These are phyloP conservation scores for Leptinotarsa haldemani DNA, from an alignment of 2,888 invertebrate genomes.

Conservation along the genomic window DNA sequence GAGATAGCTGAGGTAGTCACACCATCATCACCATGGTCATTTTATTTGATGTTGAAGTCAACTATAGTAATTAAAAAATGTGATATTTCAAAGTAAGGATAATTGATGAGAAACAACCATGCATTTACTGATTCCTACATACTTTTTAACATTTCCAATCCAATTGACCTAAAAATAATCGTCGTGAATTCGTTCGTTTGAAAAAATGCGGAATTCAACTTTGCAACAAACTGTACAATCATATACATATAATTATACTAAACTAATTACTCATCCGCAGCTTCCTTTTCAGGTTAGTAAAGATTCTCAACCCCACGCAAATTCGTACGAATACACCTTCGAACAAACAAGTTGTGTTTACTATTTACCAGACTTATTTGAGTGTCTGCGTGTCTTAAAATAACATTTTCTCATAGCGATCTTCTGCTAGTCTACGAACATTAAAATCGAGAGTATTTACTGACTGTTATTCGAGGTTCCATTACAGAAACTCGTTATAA, in stretches of 20 bases:
- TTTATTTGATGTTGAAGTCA: too few species aligned
- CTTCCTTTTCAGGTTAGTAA: neutral
- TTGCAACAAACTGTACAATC: neutral
- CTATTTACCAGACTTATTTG: slow-evolving; percentile 14
- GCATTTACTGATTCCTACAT: too few species aligned
- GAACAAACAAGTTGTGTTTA: slow-evolving; percentile 15
- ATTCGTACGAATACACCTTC: neutral
- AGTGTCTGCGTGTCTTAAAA: slow-evolving; percentile 12
- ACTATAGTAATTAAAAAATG: too few species aligned
- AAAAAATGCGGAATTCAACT: neutral
- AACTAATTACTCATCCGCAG: neutral
- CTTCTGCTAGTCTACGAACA: neutral
- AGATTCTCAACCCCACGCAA: slow-evolving; percentile 9
- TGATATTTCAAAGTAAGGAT: too few species aligned
- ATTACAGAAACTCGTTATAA: neutral
- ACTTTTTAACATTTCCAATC: too few species aligned
- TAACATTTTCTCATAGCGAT: slow-evolving; percentile 2
- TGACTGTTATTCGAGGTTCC: neutral
- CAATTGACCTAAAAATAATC: too few species aligned
- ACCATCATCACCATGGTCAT: too few species aligned
- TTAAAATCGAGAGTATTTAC: neutral
- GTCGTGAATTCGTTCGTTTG: too few species aligned
- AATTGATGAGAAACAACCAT: too few species aligned
- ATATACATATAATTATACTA: neutral
- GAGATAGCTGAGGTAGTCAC: too few species aligned